Evolutionary conservation across 2,113 vertebrate genomes (phyloP).

Genomic region (Pseudolaguvia tuberculata): DNA sequence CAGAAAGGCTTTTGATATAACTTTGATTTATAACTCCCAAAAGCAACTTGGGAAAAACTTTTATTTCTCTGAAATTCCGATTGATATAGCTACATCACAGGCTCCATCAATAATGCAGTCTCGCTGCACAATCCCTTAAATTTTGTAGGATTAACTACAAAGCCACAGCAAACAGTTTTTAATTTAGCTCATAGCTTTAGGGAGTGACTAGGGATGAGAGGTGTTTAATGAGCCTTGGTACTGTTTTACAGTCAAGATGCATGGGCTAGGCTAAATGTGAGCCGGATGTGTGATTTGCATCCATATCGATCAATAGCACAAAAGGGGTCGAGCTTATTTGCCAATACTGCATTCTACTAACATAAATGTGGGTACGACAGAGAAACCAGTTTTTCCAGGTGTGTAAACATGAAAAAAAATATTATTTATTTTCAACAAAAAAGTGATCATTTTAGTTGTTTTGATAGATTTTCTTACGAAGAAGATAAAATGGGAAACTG

Average conservation of each 20-base stretch:
- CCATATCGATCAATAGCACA: neutral
- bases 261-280: slow-evolving; percentile 8
- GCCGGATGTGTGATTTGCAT: neutral
- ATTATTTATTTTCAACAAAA: neutral
- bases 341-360: neutral
- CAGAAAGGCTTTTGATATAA: neutral
- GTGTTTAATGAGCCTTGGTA: slow-evolving; percentile 45
- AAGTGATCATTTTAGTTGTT: neutral
- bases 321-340: neutral
- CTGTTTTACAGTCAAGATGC: slow-evolving; percentile 40
- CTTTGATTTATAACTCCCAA: neutral
- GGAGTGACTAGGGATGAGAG: slow-evolving; percentile 20
- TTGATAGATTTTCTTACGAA: neutral
- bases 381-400: neutral
- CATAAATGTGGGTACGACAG: neutral
- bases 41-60: slow-evolving; percentile 16
- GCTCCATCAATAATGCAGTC: slow-evolving; percentile 29
- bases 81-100: neutral
- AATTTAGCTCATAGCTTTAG: slow-evolving; percentile 47
- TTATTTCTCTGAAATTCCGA: slow-evolving; percentile 5
- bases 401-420: neutral
- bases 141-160: slow-evolving; percentile 43
- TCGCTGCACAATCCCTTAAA: slow-evolving; percentile 36
- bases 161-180: slow-evolving; percentile 49
- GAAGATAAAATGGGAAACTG: neutral